A percentile compares a stretch with the other conserved stretches of the same genome.
phyloP scores from a whole-genome alignment of 2,113 vertebrate species.

The Pycnonotus jocosus region DNA sequence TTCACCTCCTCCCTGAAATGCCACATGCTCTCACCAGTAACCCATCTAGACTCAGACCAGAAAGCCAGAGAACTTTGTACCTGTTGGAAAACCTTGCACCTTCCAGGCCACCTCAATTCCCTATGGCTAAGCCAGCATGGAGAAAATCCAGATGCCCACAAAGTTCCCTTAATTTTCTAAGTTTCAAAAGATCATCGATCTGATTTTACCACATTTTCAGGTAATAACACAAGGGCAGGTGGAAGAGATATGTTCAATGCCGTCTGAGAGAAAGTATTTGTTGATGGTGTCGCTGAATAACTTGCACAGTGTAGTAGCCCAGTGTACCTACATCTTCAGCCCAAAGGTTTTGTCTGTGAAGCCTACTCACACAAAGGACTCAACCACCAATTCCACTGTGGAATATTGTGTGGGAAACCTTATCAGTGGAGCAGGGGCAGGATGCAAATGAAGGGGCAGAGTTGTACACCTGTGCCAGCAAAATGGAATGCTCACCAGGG shows the following conservation, averaged over 20 bases:
- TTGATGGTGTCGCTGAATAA: background rate
- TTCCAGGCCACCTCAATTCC: background rate
- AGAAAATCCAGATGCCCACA: background rate
- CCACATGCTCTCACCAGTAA: background rate
- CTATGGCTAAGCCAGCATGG: background rate
- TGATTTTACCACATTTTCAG: background rate
- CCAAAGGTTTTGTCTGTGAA: background rate
- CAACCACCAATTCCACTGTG: background rate
- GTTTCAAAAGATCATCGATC: background rate
- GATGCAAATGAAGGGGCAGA: background rate
- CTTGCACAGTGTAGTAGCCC: background rate
- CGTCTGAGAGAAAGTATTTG: background rate
- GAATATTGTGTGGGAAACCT: background rate
- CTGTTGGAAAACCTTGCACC: background rate
- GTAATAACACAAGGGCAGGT: background rate
- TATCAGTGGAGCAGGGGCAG: background rate
- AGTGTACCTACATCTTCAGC: fast-evolving
- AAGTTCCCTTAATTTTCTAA: background rate
- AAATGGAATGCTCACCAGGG: background rate
- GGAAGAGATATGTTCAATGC: background rate
- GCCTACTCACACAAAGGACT: background rate
- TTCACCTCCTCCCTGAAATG: background rate
- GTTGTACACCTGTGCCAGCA: background rate
- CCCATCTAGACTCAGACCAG: background rate
- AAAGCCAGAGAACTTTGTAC: background rate